Base-by-base conservation (phyloP, 2,888 invertebrate genomes). In the Anagyrus pseudococci region DNA sequence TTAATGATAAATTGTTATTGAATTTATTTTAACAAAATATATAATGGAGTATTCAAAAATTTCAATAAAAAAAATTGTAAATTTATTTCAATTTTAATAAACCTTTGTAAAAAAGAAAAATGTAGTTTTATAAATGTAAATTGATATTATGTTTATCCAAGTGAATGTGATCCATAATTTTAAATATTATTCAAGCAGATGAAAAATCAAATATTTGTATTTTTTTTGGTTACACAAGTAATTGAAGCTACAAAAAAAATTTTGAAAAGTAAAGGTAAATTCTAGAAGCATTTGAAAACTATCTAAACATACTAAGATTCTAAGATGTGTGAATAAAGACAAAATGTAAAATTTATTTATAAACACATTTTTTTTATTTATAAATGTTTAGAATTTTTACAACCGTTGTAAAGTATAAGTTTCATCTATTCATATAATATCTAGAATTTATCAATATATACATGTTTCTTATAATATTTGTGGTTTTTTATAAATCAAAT, bases 401-500 rank as follows among this genome's bases (percentile, higher is more conserved):
- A n/a, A n/a, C n/a, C n/a, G n/a, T n/a, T n/a, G n/a, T n/a, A n/a
- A n/a, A n/a, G n/a, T n/a, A n/a, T n/a, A n/a, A n/a, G n/a, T n/a
- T n/a, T n/a, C n/a, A n/a, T n/a, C n/a, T n/a, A n/a, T n/a, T n/a
- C n/a, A n/a, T n/a, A 37, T 8, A 13, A 2, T 37, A 37, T 37
- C 13, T 13, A 37, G 15, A 8, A 37, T 37, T 15, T 2, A 4
- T 37, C 15, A 13, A 4, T 37, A 4, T 37, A 29, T 29, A 29
- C 29, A 29, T 29, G 4, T 29, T 4, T 29, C 29, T 25, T 26
- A 29, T 40, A 52, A 46, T 46, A 37, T 52, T 47, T 47, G 4
- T 7, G 20, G 13, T 7, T 26, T 22, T 52, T 54, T 71, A 69
- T 70, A 72, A 69, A 67, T 40, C 20, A 49, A 17, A 46, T 43